Conservation (phyloP, 2,113 vertebrate species). For the Esox niger region DNA sequence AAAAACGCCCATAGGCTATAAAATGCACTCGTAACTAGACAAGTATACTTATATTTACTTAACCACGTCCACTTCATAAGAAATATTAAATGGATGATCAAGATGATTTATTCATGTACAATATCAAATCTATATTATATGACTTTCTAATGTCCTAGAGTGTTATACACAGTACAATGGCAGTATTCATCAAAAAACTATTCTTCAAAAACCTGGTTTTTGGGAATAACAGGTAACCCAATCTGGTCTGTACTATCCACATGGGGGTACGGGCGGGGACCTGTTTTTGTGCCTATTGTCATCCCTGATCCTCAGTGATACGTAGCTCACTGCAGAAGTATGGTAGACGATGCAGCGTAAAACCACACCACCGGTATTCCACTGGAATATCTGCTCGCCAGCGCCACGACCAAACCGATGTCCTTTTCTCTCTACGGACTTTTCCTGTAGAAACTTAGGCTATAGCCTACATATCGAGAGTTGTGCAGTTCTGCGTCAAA, state of each 20-base stretch:
- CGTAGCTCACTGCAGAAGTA: constrained; percentile 65
- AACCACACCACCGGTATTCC: constrained; percentile 27
- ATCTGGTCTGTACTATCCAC: constrained; percentile 44
- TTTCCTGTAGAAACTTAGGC: constrained; percentile 50
- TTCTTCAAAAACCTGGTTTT: not conserved
- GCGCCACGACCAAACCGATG: constrained; percentile 40
- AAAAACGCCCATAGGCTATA: too few relatives aligned
- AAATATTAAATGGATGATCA: not conserved
- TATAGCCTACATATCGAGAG: constrained; percentile 18
- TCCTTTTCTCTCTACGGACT: constrained; percentile 5
- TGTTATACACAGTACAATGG: not conserved
- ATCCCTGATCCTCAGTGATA: constrained; percentile 51
- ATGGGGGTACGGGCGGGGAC: constrained; percentile 55
- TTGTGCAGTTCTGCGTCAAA: constrained; percentile 17
- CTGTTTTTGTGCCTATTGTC: constrained; percentile 48
- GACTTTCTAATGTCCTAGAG: not conserved
- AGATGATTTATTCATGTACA: not conserved
- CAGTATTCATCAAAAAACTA: not conserved
- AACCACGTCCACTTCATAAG: not conserved
- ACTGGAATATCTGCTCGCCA: constrained; percentile 47
- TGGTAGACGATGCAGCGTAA: constrained; percentile 49
- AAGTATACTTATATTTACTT: not conserved
- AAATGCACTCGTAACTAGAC: not conserved
- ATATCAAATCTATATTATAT: not conserved
- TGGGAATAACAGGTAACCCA: not conserved